Evolutionary conservation across 2,888 invertebrate species (phyloP).

Genomic region (Dusona sp.): DNA sequence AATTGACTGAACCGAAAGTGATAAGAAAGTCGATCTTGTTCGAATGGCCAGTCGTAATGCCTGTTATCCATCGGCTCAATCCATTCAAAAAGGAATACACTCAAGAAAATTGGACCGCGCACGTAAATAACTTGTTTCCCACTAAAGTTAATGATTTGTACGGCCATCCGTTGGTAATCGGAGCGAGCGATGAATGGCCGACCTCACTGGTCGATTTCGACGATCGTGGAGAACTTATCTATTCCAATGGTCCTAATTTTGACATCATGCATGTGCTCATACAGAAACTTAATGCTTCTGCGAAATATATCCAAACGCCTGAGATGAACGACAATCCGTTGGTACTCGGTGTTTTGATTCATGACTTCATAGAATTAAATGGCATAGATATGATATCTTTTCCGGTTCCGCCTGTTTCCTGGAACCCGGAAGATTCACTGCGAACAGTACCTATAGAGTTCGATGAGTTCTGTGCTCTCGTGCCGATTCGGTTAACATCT

Average conservation of each 20-base stretch:
- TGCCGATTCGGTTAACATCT: neutral
- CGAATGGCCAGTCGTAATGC: neutral
- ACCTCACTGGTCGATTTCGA: too few species aligned
- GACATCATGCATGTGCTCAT: too few species aligned
- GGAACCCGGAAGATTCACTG: neutral
- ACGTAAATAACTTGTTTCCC: constrained; percentile 58
- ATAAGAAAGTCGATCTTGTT: neutral
- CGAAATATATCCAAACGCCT: too few species aligned
- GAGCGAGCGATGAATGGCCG: neutral
- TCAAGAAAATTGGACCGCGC: neutral
- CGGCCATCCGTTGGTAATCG: constrained; percentile 66
- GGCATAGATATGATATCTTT: too few species aligned
- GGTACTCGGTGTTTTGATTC: too few species aligned
- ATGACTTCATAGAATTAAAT: too few species aligned
- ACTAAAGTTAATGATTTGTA: constrained; percentile 68
- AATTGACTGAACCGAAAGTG: constrained; percentile 38
- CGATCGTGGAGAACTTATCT: too few species aligned
- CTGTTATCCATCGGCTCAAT: constrained; percentile 65
- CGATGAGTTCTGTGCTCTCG: neutral
- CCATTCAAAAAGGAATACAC: too few species aligned
- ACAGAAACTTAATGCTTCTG: too few species aligned
- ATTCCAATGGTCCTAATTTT: too few species aligned
- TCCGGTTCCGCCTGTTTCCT: too few species aligned
- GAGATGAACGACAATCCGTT: too few species aligned
- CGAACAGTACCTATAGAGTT: neutral